A percentile compares a stretch with the other conserved stretches of the same genome.
Evolutionary conservation across 2,113 vertebrate species (phyloP).

Genomic region (Pachyramphus minor): DNA sequence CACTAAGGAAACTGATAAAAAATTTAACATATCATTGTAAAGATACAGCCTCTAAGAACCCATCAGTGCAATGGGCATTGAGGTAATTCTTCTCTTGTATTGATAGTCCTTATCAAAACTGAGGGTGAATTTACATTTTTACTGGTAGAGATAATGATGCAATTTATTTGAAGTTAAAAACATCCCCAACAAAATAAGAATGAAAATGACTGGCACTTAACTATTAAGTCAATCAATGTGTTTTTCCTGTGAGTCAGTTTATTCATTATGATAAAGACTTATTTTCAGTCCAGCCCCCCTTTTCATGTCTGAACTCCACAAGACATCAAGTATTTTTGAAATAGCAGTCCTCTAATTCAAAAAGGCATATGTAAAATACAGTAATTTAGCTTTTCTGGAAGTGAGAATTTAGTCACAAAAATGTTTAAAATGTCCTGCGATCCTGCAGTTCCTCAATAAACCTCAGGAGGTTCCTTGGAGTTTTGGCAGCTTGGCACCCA

Average conservation of each 20-base stretch:
- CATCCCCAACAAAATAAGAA: neutral
- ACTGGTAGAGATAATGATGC: neutral
- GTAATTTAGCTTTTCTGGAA: neutral
- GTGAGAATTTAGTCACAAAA: neutral
- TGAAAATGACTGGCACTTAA: constrained; percentile 3
- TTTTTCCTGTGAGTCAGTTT: constrained; percentile 13
- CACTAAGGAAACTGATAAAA: constrained; percentile 52
- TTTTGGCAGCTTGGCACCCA: neutral
- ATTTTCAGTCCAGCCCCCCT: neutral
- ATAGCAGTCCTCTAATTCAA: neutral
- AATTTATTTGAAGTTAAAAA: constrained; percentile 14
- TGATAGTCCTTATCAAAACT: constrained; percentile 6
- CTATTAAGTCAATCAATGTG: neutral
- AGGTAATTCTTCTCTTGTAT: constrained; percentile 10
- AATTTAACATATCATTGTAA: neutral
- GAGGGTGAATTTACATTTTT: constrained; percentile 25
- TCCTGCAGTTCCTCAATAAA: neutral
- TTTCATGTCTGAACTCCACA: constrained; percentile 7
- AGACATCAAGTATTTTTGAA: constrained; percentile 2
- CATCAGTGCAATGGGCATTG: neutral
- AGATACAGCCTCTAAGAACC: neutral
- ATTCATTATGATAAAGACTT: neutral
- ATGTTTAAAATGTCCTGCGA: neutral
- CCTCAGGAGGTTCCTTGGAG: neutral
- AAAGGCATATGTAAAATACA: neutral